A percentile compares a stretch with the other conserved stretches of the same genome.
These are phyloP conservation scores for Oscarella lobularis DNA, from an alignment of 37 sponge, comb jelly and placozoan genomes.

Conservation along the genomic window DNA sequence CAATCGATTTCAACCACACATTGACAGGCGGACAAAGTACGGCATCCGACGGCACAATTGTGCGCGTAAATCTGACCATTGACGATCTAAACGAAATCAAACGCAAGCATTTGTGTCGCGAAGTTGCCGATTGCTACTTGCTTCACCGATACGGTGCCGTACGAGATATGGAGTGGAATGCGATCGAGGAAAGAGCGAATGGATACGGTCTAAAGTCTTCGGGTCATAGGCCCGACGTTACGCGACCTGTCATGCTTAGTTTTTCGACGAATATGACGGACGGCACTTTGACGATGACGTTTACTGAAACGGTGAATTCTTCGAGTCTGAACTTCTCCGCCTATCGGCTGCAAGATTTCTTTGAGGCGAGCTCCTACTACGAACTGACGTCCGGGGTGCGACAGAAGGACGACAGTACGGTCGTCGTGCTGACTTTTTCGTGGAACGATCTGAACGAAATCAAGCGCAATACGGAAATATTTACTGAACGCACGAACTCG, in stretches of 20 bases:
- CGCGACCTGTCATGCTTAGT: slow-evolving; percentile 40
- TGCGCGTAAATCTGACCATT: slow-evolving; percentile 27
- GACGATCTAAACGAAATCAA: slow-evolving; percentile 70
- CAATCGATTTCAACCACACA: slow-evolving; percentile 14
- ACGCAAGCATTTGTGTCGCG: slow-evolving; percentile 47
- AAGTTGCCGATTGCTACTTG: slow-evolving; percentile 42
- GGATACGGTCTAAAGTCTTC: slow-evolving; percentile 26
- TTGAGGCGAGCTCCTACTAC: slow-evolving; percentile 45
- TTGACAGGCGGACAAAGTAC: slow-evolving; percentile 24
- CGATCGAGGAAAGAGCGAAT: slow-evolving; percentile 26
- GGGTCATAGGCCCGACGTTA: slow-evolving; percentile 36
- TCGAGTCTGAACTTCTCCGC: slow-evolving; percentile 63
- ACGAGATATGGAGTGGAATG: slow-evolving; percentile 54
- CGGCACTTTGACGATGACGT: slow-evolving; percentile 50
- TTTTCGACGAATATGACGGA: slow-evolving; percentile 61
- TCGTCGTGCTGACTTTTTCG: slow-evolving; percentile 43
- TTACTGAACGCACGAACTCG: slow-evolving; percentile 42
- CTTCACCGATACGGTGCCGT: slow-evolving; percentile 31
- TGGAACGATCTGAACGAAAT: slow-evolving; percentile 70
- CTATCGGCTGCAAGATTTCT: slow-evolving; percentile 87
- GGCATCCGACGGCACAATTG: slow-evolving; percentile 36
- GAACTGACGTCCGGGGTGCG: slow-evolving; percentile 47
- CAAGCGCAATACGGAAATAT: slow-evolving; percentile 67
- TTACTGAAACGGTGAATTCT: slow-evolving; percentile 79
- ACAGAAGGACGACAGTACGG: slow-evolving; percentile 41